A percentile compares a stretch with the other conserved stretches of the same genome.
Evolutionary conservation across 2,113 vertebrate genomes (phyloP).

Genomic region (Chunga burmeisteri): DNA sequence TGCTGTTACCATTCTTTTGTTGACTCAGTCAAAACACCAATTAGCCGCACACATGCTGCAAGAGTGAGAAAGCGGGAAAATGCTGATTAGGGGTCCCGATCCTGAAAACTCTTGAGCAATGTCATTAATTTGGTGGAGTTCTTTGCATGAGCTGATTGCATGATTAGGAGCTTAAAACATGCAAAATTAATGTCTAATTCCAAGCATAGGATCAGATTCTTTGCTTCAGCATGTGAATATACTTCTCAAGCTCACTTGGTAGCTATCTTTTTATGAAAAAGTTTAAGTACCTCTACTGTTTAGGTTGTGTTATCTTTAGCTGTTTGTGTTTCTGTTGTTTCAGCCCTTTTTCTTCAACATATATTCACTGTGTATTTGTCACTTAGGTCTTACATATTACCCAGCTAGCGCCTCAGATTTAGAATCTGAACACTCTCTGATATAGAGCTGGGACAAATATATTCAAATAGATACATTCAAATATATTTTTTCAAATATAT

Average conservation of each 20-base stretch:
- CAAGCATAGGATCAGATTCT: background rate
- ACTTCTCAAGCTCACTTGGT: background rate
- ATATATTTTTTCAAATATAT: background rate
- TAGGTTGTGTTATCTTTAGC: background rate
- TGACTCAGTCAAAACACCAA: slow-evolving; percentile 69
- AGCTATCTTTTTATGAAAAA: background rate
- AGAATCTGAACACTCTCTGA: background rate
- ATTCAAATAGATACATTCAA: no score
- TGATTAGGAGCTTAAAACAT: background rate
- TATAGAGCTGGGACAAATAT: background rate
- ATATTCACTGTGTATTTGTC: background rate
- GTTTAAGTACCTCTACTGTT: background rate
- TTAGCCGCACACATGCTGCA: slow-evolving; percentile 50
- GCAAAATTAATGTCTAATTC: background rate
- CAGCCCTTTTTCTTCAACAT: background rate
- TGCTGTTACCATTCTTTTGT: slow-evolving; percentile 54
- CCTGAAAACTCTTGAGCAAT: background rate
- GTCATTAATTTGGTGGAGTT: background rate
- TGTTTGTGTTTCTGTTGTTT: background rate
- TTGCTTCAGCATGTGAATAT: background rate
- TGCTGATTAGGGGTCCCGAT: background rate
- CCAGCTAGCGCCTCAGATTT: background rate
- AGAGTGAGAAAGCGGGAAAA: slow-evolving; percentile 10
- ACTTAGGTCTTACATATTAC: background rate
- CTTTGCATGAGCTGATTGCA: background rate